phyloP scores from a whole-genome alignment of 2,113 vertebrate species.

The Cyphomyrus plagiostoma region DNA sequence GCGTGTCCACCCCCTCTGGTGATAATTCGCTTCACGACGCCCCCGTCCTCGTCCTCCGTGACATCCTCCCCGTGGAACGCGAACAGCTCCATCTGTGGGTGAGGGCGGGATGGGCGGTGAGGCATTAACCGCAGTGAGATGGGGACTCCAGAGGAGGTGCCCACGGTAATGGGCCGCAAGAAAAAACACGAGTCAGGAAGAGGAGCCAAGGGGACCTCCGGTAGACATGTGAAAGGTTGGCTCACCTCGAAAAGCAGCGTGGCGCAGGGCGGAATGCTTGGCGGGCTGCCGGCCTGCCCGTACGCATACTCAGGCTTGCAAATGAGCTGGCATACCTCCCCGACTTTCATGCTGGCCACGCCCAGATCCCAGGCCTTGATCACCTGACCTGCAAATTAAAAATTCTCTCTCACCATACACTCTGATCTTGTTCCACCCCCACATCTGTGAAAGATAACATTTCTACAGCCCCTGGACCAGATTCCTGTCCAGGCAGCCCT shows the following conservation, averaged over 20 bases:
- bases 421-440: neutral
- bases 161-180: neutral
- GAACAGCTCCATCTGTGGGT: conserved; percentile 80
- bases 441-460: neutral
- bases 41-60: conserved; percentile 83
- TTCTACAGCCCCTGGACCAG: neutral
- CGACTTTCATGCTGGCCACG: conserved; percentile 86
- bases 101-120: neutral
- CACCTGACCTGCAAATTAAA: conserved; percentile 72
- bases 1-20: conserved; percentile 83
- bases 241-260: conserved; percentile 89
- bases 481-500: neutral
- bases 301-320: conserved; percentile 94
- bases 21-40: conserved; percentile 80
- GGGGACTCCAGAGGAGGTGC: neutral
- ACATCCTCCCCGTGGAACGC: conserved; percentile 89
- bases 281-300: conserved; percentile 84
- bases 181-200: neutral
- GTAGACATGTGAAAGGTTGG: neutral
- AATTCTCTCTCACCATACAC: neutral
- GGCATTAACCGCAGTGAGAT: neutral
- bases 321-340: conserved; percentile 79
- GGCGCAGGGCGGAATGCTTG: conserved; percentile 85
- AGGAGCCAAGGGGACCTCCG: neutral
- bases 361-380: conserved; percentile 97